Base-by-base conservation (phyloP, 2,888 invertebrate species). In the Ormyrus labotus region DNA sequence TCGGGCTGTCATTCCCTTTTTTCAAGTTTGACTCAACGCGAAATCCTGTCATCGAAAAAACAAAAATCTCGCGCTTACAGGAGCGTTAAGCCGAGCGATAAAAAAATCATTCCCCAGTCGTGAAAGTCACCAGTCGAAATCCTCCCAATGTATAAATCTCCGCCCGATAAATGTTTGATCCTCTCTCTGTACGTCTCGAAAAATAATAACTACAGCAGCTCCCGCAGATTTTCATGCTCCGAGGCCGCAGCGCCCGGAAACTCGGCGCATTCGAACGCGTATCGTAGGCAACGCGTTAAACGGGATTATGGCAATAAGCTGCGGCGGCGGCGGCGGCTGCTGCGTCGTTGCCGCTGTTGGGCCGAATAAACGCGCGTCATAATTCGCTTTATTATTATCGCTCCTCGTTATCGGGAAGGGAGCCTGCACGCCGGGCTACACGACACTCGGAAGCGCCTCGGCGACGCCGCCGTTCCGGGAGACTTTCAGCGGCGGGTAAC, bases 341-440 rank as follows among this genome's bases (percentile, higher is more conserved):
- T 4, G 34, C 34, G 34, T 64, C 64, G n/a, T 65, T n/a, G 7
- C 19, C 19, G 57, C 19, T 60, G 64, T 64, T 50, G 13, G 63
- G 51, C 45, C 61, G 71, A 65, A 45, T 64, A 67, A 57, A 70
- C 67, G 65, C 53, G 48, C 58, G 55, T 19, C 64, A 65, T 70
- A 50, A 74, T 74, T 65, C 67, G 73, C 65, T 77, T 82, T 77
- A 82, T 82, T 80, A 75, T 71, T 77, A 77, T 82, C 64, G 79
- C 58, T 47, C 48, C 75, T 78, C 81, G 76, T 82, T 82, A 82
- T 77, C 70, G 47, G 47, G 47, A 10, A 34, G 34, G 58, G 34
- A 69, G 13, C 51, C 3, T 19, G 11, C 5, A 13, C n/a, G 10
- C 51, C 51, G 6, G 47, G 11, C 11, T 48, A 4, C 34, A 11